Evolutionary conservation across 2,888 invertebrate genomes (phyloP).

Genomic region (Chrysina gloriosa): DNA sequence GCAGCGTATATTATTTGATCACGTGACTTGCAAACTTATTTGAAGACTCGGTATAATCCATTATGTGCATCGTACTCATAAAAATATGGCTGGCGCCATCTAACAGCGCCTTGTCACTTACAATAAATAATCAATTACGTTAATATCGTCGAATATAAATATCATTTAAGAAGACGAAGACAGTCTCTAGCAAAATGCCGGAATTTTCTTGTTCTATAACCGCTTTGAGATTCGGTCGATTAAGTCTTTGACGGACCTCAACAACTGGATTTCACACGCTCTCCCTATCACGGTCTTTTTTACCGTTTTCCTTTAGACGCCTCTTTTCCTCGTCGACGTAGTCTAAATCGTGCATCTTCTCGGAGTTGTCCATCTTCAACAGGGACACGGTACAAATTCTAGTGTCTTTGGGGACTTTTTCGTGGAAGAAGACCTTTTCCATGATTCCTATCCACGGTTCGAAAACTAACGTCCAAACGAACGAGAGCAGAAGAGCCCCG

Average conservation of each 20-base stretch:
- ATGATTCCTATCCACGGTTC: conserved; percentile 27
- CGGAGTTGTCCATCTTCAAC: not conserved
- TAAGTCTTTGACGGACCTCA: too few relatives aligned
- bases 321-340: not conserved
- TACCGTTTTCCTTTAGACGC: not conserved
- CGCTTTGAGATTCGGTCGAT: not conserved
- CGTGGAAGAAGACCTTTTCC: not conserved
- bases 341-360: not conserved
- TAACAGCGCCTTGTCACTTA: not conserved
- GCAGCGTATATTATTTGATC: too few relatives aligned
- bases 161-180: not conserved
- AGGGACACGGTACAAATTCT: conserved; percentile 5
- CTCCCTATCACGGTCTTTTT: not conserved
- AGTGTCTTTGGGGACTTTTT: not conserved
- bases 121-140: not conserved
- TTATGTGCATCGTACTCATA: not conserved
- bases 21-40: too few relatives aligned
- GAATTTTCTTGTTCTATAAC: too few relatives aligned
- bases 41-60: too few relatives aligned
- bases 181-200: not conserved
- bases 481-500: conserved; percentile 11
- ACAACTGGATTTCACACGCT: not conserved
- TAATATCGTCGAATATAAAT: not conserved
- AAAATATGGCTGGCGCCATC: not conserved
- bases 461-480: conserved; percentile 35